Conservation (phyloP, 1,140 invertebrate genomes). For the Temnothorax curvispinosus region DNA sequence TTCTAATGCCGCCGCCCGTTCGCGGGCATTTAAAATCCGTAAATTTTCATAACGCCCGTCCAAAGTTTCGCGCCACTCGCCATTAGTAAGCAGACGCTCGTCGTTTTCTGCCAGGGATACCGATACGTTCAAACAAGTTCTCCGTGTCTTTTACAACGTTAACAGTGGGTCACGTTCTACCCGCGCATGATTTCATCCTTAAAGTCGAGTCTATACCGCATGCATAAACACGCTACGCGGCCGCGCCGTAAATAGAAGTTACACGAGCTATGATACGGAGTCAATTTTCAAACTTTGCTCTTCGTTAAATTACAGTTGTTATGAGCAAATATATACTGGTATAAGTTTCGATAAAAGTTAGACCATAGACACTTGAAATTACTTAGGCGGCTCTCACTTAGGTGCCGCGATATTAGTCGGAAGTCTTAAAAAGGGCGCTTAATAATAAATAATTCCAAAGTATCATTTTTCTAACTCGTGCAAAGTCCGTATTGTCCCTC, state of each 20-base stretch:
- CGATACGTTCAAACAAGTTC: constrained; percentile 44
- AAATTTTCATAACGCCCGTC: constrained; percentile 76
- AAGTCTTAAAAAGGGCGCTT: not conserved
- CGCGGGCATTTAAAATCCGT: constrained; percentile 77
- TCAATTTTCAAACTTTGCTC: constrained; percentile 47
- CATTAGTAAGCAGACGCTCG: constrained; percentile 63
- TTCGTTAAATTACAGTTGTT: constrained; percentile 46
- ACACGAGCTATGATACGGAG: constrained; percentile 21
- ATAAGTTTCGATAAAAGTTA: constrained; percentile 14
- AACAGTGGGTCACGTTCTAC: constrained; percentile 3
- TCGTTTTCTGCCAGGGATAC: constrained; percentile 63
- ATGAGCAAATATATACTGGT: not conserved
- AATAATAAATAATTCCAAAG: not conserved
- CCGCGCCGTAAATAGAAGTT: constrained; percentile 27
- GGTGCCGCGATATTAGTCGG: not conserved
- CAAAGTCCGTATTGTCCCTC: constrained; percentile 36
- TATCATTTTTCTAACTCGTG: not conserved
- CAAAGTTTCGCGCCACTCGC: constrained; percentile 35
- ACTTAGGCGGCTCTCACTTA: not conserved
- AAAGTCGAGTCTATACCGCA: constrained; percentile 8
- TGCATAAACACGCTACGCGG: constrained; percentile 38
- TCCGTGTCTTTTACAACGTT: not conserved
- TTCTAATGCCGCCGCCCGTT: constrained; percentile 64
- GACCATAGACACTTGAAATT: not conserved
- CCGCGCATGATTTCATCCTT: constrained; percentile 33